Evolutionary conservation across 2,888 invertebrate species (phyloP).

Genomic region (Antheraea yamamai): DNA sequence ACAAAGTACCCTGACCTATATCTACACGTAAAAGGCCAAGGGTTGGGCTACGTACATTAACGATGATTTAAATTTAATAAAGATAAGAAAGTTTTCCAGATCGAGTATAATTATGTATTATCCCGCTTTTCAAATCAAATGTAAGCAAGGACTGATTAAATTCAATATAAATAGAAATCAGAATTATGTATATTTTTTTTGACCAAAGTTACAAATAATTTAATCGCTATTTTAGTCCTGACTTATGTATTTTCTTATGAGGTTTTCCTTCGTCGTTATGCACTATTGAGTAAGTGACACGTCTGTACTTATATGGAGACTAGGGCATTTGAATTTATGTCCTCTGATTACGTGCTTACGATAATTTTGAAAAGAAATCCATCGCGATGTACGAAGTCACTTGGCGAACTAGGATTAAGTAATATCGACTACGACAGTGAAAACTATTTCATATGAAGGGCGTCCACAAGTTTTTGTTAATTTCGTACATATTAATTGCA

Average conservation of each 20-base stretch:
- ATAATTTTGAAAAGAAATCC: no score
- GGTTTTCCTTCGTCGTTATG: background rate
- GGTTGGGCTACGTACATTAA: background rate
- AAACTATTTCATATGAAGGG: no score
- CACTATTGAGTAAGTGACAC: no score
- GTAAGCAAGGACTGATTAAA: background rate
- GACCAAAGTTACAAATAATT: background rate
- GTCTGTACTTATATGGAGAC: no score
- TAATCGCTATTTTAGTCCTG: background rate
- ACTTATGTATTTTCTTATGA: background rate
- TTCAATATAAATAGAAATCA: background rate
- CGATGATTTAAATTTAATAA: background rate
- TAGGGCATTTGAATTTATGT: no score
- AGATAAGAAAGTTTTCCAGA: background rate
- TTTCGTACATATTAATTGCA: no score
- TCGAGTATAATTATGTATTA: background rate
- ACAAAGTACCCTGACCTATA: constrained; percentile 64
- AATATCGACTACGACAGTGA: no score
- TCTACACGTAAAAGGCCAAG: constrained; percentile 45
- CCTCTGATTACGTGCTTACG: no score
- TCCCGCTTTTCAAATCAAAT: background rate
- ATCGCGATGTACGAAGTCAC: no score
- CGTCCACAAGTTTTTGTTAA: no score
- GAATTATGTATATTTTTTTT: background rate
- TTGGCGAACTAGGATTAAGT: no score